These are phyloP conservation scores for Glossophaga mutica DNA, from an alignment of 2,797 vertebrate species.

Conservation along the genomic window DNA sequence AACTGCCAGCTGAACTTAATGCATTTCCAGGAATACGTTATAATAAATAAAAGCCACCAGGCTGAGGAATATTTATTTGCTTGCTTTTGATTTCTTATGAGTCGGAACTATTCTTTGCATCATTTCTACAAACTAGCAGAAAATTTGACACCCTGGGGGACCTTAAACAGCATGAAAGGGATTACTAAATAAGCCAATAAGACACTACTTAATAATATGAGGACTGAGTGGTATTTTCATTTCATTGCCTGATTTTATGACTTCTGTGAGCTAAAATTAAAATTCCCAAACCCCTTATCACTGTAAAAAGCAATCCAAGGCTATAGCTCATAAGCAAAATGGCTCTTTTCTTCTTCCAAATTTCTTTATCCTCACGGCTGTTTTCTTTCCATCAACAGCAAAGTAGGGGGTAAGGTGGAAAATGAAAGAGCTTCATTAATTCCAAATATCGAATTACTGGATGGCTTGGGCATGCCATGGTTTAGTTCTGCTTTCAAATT, in stretches of 20 bases:
- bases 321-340: constrained; percentile 44
- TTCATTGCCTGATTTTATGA: constrained; percentile 60
- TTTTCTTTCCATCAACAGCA: background rate
- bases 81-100: constrained; percentile 27
- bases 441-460: constrained; percentile 62
- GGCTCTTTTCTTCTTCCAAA: constrained; percentile 15
- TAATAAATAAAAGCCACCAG: constrained; percentile 43
- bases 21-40: constrained; percentile 36
- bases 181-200: constrained; percentile 57
- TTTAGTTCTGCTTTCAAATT: constrained; percentile 63
- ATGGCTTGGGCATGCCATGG: constrained; percentile 1
- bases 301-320: background rate
- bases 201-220: constrained; percentile 49
- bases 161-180: constrained; percentile 13
- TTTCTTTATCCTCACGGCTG: constrained; percentile 47
- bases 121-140: constrained; percentile 45
- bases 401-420: constrained; percentile 9
- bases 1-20: constrained; percentile 53
- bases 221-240: constrained; percentile 43
- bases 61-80: constrained; percentile 30
- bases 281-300: constrained; percentile 52
- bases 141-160: constrained; percentile 25
- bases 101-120: constrained; percentile 45
- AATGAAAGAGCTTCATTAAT: constrained; percentile 61
- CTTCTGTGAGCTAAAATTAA: constrained; percentile 61